Conservation (phyloP, 2,113 vertebrate genomes). For the Poeciliopsis retropinna region DNA sequence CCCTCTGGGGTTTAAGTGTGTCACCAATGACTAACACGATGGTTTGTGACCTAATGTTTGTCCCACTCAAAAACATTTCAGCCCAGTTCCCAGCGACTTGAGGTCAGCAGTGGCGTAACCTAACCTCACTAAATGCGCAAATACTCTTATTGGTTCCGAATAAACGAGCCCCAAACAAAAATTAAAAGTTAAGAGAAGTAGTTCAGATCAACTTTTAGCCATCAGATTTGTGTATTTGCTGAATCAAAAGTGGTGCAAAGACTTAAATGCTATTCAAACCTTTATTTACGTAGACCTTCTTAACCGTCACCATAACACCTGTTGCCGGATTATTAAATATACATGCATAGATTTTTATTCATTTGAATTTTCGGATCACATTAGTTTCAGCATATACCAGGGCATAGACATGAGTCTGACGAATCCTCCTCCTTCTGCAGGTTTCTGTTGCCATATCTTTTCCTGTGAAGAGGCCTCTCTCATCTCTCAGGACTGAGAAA, state of each 20-base stretch:
- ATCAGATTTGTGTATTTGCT: neutral
- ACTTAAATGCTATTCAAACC: neutral
- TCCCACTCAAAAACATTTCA: conserved; percentile 24
- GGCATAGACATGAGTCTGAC: conserved; percentile 10
- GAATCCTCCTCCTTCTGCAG: conserved; percentile 27
- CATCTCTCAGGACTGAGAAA: conserved; percentile 50
- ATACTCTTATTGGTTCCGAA: conserved; percentile 11
- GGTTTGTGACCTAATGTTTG: conserved; percentile 46
- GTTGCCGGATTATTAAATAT: conserved; percentile 44
- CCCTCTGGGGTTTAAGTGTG: conserved; percentile 11
- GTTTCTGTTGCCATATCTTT: conserved; percentile 41
- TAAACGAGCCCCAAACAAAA: neutral
- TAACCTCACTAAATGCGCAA: conserved; percentile 31
- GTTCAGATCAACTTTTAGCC: neutral
- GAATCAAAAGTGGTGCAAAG: neutral
- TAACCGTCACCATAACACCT: conserved; percentile 41
- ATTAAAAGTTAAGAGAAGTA: neutral
- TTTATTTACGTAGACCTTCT: too few relatives aligned
- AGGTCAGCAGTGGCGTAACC: conserved; percentile 29
- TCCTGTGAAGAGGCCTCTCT: conserved; percentile 47
- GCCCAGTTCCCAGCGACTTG: conserved; percentile 22
- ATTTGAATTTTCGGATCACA: neutral
- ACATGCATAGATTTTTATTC: neutral
- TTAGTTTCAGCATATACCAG: neutral
- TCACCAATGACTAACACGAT: conserved; percentile 50